Base-by-base conservation (phyloP, 2,797 vertebrate genomes). In the Scolopax rusticola region DNA sequence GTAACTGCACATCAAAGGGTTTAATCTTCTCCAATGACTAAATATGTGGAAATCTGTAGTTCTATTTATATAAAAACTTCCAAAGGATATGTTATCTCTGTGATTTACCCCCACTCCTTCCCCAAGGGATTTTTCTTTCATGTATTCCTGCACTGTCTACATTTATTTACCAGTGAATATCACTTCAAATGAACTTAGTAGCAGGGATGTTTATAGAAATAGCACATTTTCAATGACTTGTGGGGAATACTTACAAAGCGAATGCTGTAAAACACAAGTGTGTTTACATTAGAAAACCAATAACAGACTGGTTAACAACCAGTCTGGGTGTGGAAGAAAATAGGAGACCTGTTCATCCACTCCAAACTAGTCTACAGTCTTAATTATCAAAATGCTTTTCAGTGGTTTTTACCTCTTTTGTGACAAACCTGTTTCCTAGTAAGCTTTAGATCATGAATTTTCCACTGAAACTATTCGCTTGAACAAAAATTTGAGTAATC, bases 71-170 rank as follows among this genome's bases (percentile, higher is more conserved):
- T 70, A 77, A 90, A 96, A 94, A 70, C 95, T 95, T 96, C 95
- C 96, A 97, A 97, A 92, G 94, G 87, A 83, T 96, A 76, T 75
- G 92, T 95, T 97, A 96, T 97, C 95, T 96, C 90, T 92, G 70
- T 79, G 78, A 96, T 95, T 97, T 92, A 93, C 86, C 95, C 77
- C 89, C 40, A 68, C 84, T 89, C 81, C 64, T 95, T 93, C 91
- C 93, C 93, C 86, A 87, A 38, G 93, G 96, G 95, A 83, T 80
- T 96, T 94, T 95, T 91, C 96, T 96, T 97, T 95, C 93, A 95
- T 95, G 95, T 96, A 71, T 93, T 63, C 81, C 90, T 95, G 84
- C 86, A 80, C 4, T 2, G 24, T 95, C 71, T 94, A 90, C 92
- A 53, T 93, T 95, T 95, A 95, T 94, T 96, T 97, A 93, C 90